These are phyloP conservation scores for Pherbina coryleti DNA, from an alignment of 2,888 invertebrate genomes.

Conservation along the genomic window DNA sequence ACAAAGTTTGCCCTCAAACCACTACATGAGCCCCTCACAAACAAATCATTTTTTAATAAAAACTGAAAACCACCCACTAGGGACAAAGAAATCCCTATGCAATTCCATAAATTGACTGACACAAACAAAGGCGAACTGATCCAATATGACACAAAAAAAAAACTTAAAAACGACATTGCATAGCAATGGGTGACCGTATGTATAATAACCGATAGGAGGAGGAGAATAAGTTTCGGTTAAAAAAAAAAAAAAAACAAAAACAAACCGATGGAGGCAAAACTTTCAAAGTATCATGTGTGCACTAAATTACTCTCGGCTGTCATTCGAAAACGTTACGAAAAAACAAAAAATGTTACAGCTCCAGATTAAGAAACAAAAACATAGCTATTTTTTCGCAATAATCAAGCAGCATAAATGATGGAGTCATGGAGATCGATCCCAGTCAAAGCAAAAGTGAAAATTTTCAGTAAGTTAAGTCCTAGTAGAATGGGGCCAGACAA, in stretches of 20 bases:
- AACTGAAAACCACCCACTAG: neutral
- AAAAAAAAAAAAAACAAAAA: neutral
- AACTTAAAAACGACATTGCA: neutral
- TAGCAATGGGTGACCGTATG: too few relatives aligned
- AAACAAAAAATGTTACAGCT: neutral
- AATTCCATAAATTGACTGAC: slow-evolving; percentile 29
- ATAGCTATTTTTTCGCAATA: neutral
- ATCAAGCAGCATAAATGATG: too few relatives aligned
- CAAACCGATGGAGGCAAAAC: neutral
- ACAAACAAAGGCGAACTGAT: neutral
- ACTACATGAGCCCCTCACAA: neutral
- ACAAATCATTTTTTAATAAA: slow-evolving; percentile 8
- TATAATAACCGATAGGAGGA: neutral
- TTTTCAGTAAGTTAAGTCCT: too few relatives aligned
- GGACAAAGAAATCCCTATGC: slow-evolving; percentile 19
- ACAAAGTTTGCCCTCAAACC: neutral
- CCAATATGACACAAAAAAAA: slow-evolving; percentile 11
- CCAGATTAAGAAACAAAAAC: neutral
- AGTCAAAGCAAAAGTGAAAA: too few relatives aligned
- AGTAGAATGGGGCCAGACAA: too few relatives aligned
- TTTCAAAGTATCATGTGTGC: slow-evolving; percentile 5
- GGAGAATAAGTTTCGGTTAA: neutral
- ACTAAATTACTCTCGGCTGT: slow-evolving; percentile 14
- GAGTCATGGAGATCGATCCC: too few relatives aligned
- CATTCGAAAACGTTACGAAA: neutral